Base-by-base conservation (phyloP, 2,888 invertebrate species). In the Trisateles emortualis region DNA sequence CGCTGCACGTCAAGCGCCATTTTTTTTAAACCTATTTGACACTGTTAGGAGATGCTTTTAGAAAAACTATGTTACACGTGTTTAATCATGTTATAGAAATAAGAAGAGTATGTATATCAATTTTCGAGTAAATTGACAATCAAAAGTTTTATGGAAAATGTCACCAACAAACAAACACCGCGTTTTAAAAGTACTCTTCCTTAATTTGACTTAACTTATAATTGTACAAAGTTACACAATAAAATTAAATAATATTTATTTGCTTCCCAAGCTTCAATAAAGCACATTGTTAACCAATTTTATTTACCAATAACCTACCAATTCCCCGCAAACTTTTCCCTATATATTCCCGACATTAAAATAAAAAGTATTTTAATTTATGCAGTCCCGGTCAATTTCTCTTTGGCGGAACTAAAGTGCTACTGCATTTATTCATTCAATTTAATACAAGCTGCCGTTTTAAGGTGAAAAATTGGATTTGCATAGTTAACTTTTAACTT, bases 341-440 rank as follows among this genome's bases (percentile, higher is more conserved):
- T 36, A 13, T 19, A 30, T 48, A 61, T 58, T 44, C 30, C n/a
- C 16, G 3, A 16, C 16, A 19, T 54, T 39, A 29, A 8, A 53
- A 52, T 59, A 24, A 56, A n/a, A 66, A 56, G 35, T 42, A 54
- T 57, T 54, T 56, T 51, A 54, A 54, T 43, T 47, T 52, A 57
- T 66, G 36, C 50, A 2, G 39, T 32, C 42, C 2, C 22, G 24
- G 49, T 62, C 53, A 58, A 59, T 62, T 56, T 52, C 46, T 43
- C 51, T 49, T 52, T 43, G 40, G 8, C 16, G 44, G 17, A 9
- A 39, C 49, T 47, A 35, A 39, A 62, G 35, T 36, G 35, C 44
- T 13, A 53, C 41, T 70, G 43, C 51, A 68, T 63, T 68, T 62
- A 69, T 68, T 62, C 54, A 61, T 64, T 61, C 59, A 39, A 64